Evolutionary conservation across 1,140 invertebrate genomes (phyloP).

Genomic region (Sycophila sp.): DNA sequence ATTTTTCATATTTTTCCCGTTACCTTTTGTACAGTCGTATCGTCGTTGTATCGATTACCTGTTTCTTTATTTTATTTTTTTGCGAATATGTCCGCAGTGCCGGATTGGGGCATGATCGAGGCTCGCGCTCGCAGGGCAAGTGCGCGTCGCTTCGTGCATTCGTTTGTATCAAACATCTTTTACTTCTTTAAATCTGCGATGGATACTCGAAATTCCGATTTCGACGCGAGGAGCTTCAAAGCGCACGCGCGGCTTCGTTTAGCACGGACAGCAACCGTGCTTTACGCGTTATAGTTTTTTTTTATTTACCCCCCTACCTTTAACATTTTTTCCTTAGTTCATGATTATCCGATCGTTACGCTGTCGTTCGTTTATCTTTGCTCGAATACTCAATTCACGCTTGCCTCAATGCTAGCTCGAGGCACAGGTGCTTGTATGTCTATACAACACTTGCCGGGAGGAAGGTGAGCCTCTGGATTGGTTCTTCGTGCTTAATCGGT

Average conservation of each 20-base stretch:
- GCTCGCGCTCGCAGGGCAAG: neutral
- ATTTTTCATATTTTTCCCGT: neutral
- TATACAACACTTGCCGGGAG: too few relatives aligned
- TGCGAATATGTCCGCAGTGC: neutral
- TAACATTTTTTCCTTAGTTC: too few relatives aligned
- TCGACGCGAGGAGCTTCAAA: constrained; percentile 2
- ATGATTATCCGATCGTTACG: too few relatives aligned
- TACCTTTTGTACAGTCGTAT: constrained; percentile 6
- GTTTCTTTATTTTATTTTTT: too few relatives aligned
- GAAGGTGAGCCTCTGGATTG: too few relatives aligned
- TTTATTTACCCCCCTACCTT: too few relatives aligned
- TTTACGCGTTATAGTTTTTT: constrained; percentile 19
- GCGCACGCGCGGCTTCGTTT: constrained; percentile 31
- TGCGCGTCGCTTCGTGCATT: neutral
- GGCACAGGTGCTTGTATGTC: too few relatives aligned
- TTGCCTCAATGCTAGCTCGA: too few relatives aligned
- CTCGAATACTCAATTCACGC: too few relatives aligned
- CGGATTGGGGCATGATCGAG: neutral
- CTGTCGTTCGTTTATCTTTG: too few relatives aligned
- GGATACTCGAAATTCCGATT: neutral
- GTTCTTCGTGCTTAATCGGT: too few relatives aligned
- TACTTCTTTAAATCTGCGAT: neutral
- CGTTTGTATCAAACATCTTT: too few relatives aligned
- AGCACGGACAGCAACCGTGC: constrained; percentile 52
- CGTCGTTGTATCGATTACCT: constrained; percentile 34